Evolutionary conservation across 35 echinoderm and acorn worm genomes (phyloP).

Genomic region (Apostichopus californicus): DNA sequence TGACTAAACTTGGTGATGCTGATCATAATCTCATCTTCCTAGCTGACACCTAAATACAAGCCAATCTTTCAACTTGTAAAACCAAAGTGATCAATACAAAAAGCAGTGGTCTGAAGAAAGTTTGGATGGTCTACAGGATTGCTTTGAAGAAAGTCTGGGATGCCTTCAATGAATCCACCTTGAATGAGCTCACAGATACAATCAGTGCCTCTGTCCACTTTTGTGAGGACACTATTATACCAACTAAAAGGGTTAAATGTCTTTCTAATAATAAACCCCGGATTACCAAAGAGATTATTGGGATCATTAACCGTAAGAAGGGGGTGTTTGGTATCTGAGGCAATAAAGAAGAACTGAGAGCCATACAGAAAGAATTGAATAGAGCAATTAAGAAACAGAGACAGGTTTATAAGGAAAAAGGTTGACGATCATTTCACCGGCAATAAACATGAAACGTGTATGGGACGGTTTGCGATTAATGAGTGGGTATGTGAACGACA

Average conservation of each 20-base stretch:
- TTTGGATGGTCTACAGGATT: not conserved
- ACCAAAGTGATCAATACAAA: not conserved
- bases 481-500: too few relatives aligned
- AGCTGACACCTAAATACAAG: not conserved
- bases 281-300: conserved; percentile 6
- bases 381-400: not conserved
- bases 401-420: not conserved
- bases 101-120: conserved; percentile 17
- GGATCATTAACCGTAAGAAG: conserved; percentile 12
- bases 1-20: not conserved
- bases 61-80: not conserved
- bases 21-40: not conserved
- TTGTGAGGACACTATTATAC: conserved; percentile 46
- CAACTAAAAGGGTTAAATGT: not conserved
- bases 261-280: not conserved
- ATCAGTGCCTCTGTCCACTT: conserved; percentile 21
- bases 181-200: not conserved
- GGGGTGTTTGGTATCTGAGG: not conserved
- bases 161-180: not conserved
- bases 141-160: conserved; percentile 15
- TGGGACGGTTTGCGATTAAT: not conserved
- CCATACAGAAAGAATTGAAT: not conserved
- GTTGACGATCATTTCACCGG: not conserved
- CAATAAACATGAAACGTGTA: conserved; percentile 26
- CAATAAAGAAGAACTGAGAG: not conserved